These are phyloP conservation scores for Hephaestus fuliginosus DNA, from an alignment of 2,797 vertebrate genomes.

Conservation along the genomic window DNA sequence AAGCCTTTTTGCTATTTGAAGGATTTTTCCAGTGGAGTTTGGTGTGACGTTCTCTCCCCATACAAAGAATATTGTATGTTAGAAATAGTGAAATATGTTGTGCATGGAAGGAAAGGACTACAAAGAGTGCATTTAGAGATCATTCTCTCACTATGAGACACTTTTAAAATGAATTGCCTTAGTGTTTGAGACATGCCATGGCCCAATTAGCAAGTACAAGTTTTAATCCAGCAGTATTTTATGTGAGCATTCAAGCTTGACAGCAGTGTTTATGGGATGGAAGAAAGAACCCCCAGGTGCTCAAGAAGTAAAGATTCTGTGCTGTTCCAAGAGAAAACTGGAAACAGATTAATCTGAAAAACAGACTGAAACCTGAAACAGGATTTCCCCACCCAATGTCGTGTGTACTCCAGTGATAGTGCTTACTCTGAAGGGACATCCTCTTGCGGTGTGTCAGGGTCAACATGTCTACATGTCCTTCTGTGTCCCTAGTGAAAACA, in stretches of 20 bases:
- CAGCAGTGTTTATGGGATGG: conserved; percentile 28
- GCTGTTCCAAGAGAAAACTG: conserved; percentile 21
- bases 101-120: conserved; percentile 10
- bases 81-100: conserved; percentile 23
- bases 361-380: conserved; percentile 19
- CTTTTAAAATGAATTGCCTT: conserved; percentile 60
- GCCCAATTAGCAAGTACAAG: conserved; percentile 35
- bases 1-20: not conserved
- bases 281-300: conserved; percentile 53
- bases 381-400: conserved; percentile 5
- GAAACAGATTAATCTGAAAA: not conserved
- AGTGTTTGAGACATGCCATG: conserved; percentile 33
- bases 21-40: conserved; percentile 33
- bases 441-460: conserved; percentile 75
- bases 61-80: conserved; percentile 6
- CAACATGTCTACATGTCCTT: conserved; percentile 70
- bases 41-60: conserved; percentile 25
- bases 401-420: conserved; percentile 44
- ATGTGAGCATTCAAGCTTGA: conserved; percentile 28
- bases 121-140: conserved; percentile 61
- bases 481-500: conserved; percentile 64
- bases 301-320: conserved; percentile 24
- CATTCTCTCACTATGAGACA: conserved; percentile 45
- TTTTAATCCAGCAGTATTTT: conserved; percentile 63
- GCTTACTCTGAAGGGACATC: conserved; percentile 56